Base-by-base conservation (phyloP, 2,888 invertebrate species). In the Cactoblastis cactorum region DNA sequence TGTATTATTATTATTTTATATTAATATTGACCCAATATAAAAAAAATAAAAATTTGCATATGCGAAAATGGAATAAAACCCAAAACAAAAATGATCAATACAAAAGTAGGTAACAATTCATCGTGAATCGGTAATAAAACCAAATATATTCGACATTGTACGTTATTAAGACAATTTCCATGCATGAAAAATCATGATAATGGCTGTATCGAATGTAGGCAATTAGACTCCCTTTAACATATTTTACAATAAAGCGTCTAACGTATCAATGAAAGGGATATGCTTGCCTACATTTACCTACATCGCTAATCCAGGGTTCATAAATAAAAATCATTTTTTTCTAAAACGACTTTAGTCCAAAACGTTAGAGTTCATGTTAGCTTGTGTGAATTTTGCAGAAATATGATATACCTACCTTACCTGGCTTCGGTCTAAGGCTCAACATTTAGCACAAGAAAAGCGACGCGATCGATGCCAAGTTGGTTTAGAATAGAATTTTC, bases 311-410 rank as follows among this genome's bases (percentile, higher is more conserved):
- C 53, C 55, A 45, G 9, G 49, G 51, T 61, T 60, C 57, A 63
- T 28, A 28, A 28, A 65, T 61, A 66, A 68, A 9, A 5, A 1
- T 5, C 0, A 14, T 39, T 8, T 2, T 51, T 51, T 18, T 32
- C 38, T 62, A 63, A 63, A 50, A n/a, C 3, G 45, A 59, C 71
- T 57, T 39, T 64, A 57, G 0, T 0, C 8, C 4, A n/a, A 71
- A 71, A 3, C 38, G 18, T 0, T 38, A 6, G 3, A 38, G 38
- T 18, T 19, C 38, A 38, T n/a, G 18, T 18, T 38, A 2, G 11
- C 38, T 8, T 37, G 17, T n/a, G 4, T 38, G 38, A 18, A 11
- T 18, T 38, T 35, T 8, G 11, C 18, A 4, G 38, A 11, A 38
- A n/a, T 3, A 18, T 18, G 11, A 2, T 18, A 38, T 17, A 18